Evolutionary conservation across 2,797 vertebrate genomes (phyloP).

Genomic region (Paedocypris micromegethes): DNA sequence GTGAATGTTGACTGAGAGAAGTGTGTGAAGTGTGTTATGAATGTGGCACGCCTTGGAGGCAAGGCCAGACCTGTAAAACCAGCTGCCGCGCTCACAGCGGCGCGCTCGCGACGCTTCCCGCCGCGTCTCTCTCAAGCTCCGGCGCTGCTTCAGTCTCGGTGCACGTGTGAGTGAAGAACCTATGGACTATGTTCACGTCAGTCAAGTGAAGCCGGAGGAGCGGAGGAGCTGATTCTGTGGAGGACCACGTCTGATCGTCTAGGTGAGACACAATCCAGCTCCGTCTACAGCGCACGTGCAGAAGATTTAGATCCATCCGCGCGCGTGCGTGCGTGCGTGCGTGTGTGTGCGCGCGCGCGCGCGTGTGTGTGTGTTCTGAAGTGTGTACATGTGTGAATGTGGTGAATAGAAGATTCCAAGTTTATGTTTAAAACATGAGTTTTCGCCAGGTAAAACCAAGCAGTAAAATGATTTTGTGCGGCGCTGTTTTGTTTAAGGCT

Average conservation of each 20-base stretch:
- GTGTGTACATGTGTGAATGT: too few species aligned
- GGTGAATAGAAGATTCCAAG: too few species aligned
- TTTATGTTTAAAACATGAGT: too few species aligned
- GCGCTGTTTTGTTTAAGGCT: too few species aligned
- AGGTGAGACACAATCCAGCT: constrained; percentile 28
- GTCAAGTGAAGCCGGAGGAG: constrained; percentile 55
- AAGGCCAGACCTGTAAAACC: constrained; percentile 72
- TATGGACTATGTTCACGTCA: constrained; percentile 63
- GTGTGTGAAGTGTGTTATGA: constrained; percentile 48
- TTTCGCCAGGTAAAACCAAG: too few species aligned
- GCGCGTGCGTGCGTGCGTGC: neutral
- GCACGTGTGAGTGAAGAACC: constrained; percentile 10
- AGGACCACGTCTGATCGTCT: constrained; percentile 26
- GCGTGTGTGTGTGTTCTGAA: neutral
- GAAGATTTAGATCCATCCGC: too few species aligned
- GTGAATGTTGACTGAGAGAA: constrained; percentile 12
- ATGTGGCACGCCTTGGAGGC: constrained; percentile 57
- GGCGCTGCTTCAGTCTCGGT: neutral
- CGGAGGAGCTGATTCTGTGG: constrained; percentile 49
- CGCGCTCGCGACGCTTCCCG: constrained; percentile 14
- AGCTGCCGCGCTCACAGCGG: constrained; percentile 54
- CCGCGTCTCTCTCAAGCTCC: constrained; percentile 6
- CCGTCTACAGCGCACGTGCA: neutral
- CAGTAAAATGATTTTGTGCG: too few species aligned
- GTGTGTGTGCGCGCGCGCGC: neutral